These are phyloP conservation scores for Phoxinus dragarum DNA, from an alignment of 2,797 vertebrate genomes.

Conservation along the genomic window DNA sequence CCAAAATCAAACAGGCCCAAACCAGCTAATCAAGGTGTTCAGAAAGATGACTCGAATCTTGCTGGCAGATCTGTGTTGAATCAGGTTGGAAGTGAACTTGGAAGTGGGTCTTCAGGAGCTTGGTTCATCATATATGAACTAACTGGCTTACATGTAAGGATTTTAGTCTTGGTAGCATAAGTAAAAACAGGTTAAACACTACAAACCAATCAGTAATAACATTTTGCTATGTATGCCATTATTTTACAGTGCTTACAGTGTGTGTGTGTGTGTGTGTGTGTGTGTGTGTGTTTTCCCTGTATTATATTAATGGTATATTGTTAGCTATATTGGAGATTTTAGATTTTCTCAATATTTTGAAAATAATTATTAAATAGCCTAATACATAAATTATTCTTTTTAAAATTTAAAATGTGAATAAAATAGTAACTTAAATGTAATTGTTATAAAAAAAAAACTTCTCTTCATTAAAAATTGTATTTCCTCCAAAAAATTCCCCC, in stretches of 20 bases:
- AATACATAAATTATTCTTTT: no score
- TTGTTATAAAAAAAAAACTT: no score
- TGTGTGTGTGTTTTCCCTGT: background rate
- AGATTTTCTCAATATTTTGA: no score
- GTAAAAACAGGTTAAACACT: background rate
- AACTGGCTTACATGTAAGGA: background rate
- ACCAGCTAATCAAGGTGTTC: background rate
- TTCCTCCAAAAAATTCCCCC: no score
- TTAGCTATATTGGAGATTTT: no score
- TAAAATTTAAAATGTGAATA: no score
- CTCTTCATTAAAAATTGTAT: no score
- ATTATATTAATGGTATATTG: no score
- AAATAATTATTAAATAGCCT: no score
- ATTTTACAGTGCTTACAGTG: background rate
- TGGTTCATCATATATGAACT: background rate
- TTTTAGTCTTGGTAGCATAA: no score
- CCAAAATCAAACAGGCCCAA: background rate
- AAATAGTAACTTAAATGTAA: no score
- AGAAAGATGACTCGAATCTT: background rate
- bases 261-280: no score
- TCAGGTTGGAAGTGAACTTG: background rate
- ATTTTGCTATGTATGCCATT: background rate
- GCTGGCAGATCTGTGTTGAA: background rate
- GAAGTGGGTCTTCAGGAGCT: background rate
- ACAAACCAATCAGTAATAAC: background rate